A percentile compares a stretch with the other conserved stretches of the same genome.
Evolutionary conservation across 2,888 invertebrate species (phyloP).

Genomic region (Halocaridina rubra): DNA sequence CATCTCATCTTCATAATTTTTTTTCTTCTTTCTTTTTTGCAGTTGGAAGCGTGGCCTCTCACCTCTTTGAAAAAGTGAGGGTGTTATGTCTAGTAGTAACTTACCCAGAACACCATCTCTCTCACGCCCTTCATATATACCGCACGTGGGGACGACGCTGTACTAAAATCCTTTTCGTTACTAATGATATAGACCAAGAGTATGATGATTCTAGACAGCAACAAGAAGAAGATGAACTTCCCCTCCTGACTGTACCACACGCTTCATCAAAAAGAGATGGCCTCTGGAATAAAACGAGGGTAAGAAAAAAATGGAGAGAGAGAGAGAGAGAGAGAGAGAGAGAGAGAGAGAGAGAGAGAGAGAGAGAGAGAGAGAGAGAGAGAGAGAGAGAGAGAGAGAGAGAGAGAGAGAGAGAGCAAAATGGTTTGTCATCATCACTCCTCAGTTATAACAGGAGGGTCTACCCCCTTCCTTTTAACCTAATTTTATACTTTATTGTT

Average conservation of each 20-base stretch:
- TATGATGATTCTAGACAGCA: not conserved
- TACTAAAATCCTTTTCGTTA: slow-evolving; percentile 64
- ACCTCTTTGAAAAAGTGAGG: not conserved
- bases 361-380: too few relatives aligned
- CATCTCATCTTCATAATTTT: not conserved
- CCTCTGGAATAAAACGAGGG: slow-evolving; percentile 36
- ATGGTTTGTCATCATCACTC: too few relatives aligned
- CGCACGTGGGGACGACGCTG: slow-evolving; percentile 70
- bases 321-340: too few relatives aligned
- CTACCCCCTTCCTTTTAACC: too few relatives aligned
- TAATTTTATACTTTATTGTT: too few relatives aligned
- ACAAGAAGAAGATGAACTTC: not conserved
- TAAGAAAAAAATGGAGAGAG: too few relatives aligned
- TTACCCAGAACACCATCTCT: slow-evolving; percentile 69
- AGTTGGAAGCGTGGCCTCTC: not conserved
- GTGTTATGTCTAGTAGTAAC: slow-evolving; percentile 68
- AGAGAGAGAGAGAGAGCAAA: too few relatives aligned
- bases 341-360: too few relatives aligned
- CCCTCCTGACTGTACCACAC: slow-evolving; percentile 5
- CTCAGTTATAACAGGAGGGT: too few relatives aligned
- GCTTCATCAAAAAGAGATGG: not conserved
- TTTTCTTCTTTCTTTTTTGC: not conserved
- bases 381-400: too few relatives aligned
- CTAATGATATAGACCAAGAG: slow-evolving; percentile 11
- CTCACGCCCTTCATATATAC: slow-evolving; percentile 69